Evolutionary conservation across 2,113 vertebrate genomes (phyloP).

Genomic region (Triplophysa rosa): DNA sequence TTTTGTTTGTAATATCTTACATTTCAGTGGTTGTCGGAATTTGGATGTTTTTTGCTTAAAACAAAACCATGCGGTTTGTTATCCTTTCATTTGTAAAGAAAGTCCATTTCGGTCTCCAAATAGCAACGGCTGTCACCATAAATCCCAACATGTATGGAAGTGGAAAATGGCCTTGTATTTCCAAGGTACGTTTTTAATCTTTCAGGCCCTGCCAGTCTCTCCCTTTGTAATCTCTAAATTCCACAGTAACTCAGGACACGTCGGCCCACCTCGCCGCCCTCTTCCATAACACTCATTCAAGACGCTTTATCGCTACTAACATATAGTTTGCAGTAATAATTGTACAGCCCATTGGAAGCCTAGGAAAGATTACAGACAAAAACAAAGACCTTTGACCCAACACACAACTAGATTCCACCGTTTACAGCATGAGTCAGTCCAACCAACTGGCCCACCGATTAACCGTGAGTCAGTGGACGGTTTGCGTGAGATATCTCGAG

Average conservation of each 20-base stretch:
- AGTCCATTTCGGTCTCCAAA: slow-evolving; percentile 62
- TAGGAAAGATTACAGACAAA: not conserved
- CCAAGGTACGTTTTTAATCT: slow-evolving; percentile 54
- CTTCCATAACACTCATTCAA: not conserved
- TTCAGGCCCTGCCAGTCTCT: not conserved
- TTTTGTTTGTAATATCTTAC: slow-evolving; percentile 67
- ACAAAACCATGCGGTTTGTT: slow-evolving; percentile 71
- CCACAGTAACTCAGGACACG: slow-evolving; percentile 16
- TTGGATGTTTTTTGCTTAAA: slow-evolving; percentile 70
- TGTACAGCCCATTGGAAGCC: not conserved
- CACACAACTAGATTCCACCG: not conserved
- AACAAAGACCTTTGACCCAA: slow-evolving; percentile 3
- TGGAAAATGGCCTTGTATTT: slow-evolving; percentile 65
- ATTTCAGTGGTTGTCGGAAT: slow-evolving; percentile 68
- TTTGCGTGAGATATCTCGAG: not conserved
- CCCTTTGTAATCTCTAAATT: slow-evolving; percentile 26
- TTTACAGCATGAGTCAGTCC: slow-evolving; percentile 5
- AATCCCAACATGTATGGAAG: slow-evolving; percentile 65
- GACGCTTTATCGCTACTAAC: not conserved
- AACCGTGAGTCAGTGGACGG: not conserved
- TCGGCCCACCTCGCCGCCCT: not conserved
- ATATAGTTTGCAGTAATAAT: not conserved
- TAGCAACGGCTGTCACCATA: slow-evolving; percentile 74
- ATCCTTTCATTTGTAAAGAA: slow-evolving; percentile 67
- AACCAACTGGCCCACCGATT: not conserved